Percentiles rank a stretch among this genome's conserved stretches.
These are phyloP conservation scores for Pegoplata infirma DNA, from an alignment of 2,888 invertebrate species.

Conservation along the genomic window DNA sequence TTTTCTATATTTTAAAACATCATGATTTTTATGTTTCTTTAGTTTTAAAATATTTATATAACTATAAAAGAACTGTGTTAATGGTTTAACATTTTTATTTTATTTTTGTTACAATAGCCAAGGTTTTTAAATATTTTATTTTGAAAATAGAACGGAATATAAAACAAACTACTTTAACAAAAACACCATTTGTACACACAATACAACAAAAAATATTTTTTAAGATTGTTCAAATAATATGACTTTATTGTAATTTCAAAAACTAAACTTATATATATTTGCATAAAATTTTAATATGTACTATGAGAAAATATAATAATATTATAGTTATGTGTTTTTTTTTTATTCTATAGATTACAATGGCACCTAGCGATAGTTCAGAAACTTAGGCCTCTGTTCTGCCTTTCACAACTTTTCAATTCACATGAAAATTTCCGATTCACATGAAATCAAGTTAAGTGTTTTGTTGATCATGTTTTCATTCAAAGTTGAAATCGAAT, in stretches of 20 bases:
- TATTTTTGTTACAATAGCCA: slow-evolving; percentile 43
- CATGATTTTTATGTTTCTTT: slow-evolving; percentile 16
- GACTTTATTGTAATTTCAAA: slow-evolving; percentile 27
- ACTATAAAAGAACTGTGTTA: slow-evolving; percentile 26
- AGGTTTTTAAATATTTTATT: slow-evolving; percentile 27
- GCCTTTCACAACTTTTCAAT: too few species aligned
- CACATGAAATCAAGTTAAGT: too few species aligned
- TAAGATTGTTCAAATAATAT: slow-evolving; percentile 32
- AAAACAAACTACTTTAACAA: slow-evolving; percentile 9
- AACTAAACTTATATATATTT: slow-evolving; percentile 33
- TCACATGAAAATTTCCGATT: too few species aligned
- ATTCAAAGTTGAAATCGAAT: too few species aligned
- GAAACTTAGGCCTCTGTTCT: too few species aligned
- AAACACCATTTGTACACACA: slow-evolving; percentile 38
- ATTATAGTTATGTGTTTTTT: slow-evolving; percentile 13
- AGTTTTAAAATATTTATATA: slow-evolving; percentile 10
- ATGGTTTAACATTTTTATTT: slow-evolving; percentile 29
- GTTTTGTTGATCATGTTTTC: too few species aligned
- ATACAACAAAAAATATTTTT: slow-evolving; percentile 32
- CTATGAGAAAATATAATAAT: slow-evolving; percentile 36
- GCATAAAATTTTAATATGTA: slow-evolving; percentile 32
- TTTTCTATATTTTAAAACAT: slow-evolving; percentile 33
- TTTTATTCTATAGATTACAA: too few species aligned
- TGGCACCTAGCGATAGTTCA: too few species aligned
- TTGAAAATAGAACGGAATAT: slow-evolving; percentile 21